phyloP scores from a whole-genome alignment of 2,797 vertebrate species.

The Clarias pachynema region DNA sequence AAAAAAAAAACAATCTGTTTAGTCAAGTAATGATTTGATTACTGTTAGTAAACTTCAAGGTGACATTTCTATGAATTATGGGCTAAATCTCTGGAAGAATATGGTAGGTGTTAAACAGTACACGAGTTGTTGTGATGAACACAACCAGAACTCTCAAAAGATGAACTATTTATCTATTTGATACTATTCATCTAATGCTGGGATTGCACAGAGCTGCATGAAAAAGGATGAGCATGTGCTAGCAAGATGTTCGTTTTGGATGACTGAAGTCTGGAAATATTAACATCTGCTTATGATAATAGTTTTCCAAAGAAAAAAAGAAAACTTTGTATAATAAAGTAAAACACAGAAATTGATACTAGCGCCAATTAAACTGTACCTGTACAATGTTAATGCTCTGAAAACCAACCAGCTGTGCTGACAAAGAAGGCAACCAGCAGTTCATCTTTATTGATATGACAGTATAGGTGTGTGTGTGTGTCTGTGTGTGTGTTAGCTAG shows the following conservation, averaged over 20 bases:
- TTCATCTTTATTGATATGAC: slow-evolving; percentile 36
- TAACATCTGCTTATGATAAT: slow-evolving; percentile 32
- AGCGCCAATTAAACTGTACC: slow-evolving; percentile 25
- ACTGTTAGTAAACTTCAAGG: slow-evolving; percentile 14
- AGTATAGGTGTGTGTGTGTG: slow-evolving; percentile 11
- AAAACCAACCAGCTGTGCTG: slow-evolving; percentile 36
- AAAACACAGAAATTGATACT: slow-evolving; percentile 21
- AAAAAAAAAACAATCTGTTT: not conserved
- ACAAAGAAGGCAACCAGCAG: slow-evolving; percentile 46
- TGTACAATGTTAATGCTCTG: slow-evolving; percentile 34
- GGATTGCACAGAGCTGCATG: not conserved
- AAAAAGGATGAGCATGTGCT: slow-evolving; percentile 12
- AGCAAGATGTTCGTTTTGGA: slow-evolving; percentile 17
- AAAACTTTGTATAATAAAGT: slow-evolving; percentile 7
- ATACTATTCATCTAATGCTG: not conserved
- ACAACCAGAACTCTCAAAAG: slow-evolving; percentile 2
- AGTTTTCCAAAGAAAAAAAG: not conserved
- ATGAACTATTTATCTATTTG: slow-evolving; percentile 7
- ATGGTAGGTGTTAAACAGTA: slow-evolving; percentile 48
- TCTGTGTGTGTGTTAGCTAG: slow-evolving; percentile 70
- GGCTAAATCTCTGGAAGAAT: slow-evolving; percentile 3
- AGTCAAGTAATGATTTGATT: not conserved
- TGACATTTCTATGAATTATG: slow-evolving; percentile 6
- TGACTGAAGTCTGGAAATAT: slow-evolving; percentile 37
- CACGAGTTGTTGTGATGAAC: not conserved